phyloP scores from a whole-genome alignment of 2,113 vertebrate species.

The Phocoena sinus region DNA sequence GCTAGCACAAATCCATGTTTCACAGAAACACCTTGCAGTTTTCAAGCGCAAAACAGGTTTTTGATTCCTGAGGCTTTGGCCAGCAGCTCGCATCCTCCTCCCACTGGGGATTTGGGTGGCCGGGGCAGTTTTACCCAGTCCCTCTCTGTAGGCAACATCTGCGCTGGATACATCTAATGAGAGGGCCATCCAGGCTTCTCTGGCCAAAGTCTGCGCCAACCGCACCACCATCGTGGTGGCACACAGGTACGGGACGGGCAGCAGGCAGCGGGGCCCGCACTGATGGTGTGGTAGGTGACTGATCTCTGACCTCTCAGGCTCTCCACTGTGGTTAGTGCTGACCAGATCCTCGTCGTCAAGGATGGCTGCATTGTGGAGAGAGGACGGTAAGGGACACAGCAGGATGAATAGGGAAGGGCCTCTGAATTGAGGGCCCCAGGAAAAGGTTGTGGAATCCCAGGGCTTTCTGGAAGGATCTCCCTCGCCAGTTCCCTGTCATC shows the following conservation, averaged over 20 bases:
- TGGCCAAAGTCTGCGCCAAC: conserved; percentile 90
- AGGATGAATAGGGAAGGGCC: background rate
- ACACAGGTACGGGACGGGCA: conserved; percentile 84
- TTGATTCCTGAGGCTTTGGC: background rate
- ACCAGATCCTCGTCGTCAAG: conserved; percentile 94
- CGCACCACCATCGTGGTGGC: conserved; percentile 93
- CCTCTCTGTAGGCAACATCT: conserved; percentile 87
- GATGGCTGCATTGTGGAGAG: conserved; percentile 89
- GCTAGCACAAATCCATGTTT: background rate
- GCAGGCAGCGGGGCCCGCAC: background rate
- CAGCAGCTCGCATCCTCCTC: background rate
- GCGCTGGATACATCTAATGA: conserved; percentile 95
- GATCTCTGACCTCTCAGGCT: conserved; percentile 80
- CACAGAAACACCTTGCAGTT: background rate
- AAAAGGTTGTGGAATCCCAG: background rate
- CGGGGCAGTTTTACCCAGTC: background rate
- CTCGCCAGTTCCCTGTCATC: background rate
- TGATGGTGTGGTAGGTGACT: background rate
- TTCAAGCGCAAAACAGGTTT: background rate
- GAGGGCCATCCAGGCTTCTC: conserved; percentile 94
- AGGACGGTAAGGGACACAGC: conserved; percentile 84
- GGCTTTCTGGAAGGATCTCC: background rate
- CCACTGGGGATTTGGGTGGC: background rate
- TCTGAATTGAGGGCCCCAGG: background rate
- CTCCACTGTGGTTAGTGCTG: conserved; percentile 92